Conservation (phyloP, 2,888 invertebrate species). For the Platypus cylindrus region DNA sequence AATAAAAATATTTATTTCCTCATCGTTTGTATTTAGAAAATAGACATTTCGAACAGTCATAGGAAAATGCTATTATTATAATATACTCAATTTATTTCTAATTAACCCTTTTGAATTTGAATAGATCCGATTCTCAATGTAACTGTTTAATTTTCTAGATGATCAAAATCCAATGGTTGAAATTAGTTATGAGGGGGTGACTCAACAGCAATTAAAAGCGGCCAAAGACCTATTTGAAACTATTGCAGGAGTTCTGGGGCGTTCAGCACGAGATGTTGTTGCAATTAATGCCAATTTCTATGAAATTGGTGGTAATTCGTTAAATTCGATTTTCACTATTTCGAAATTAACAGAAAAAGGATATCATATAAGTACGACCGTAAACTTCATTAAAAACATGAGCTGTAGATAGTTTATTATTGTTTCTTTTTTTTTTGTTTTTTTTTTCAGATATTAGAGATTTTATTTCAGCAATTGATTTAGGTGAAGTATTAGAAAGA, state of each 20-base stretch:
- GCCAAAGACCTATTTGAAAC: slow-evolving; percentile 63
- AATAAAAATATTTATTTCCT: too few species aligned
- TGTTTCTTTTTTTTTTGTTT: not conserved
- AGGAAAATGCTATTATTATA: too few species aligned
- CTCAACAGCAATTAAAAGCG: slow-evolving; percentile 42
- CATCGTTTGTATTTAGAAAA: too few species aligned
- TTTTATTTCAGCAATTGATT: slow-evolving; percentile 58
- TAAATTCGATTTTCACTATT: slow-evolving; percentile 75
- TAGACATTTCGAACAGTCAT: too few species aligned
- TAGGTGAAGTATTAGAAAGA: slow-evolving; percentile 55
- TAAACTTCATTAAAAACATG: too few species aligned
- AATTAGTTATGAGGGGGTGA: slow-evolving; percentile 53
- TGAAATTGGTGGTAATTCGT: slow-evolving; percentile 74
- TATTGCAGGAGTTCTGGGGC: slow-evolving; percentile 57
- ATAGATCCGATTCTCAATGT: too few species aligned
- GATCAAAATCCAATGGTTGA: slow-evolving; percentile 45
- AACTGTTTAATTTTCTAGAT: slow-evolving; percentile 35
- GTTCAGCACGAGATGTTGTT: slow-evolving; percentile 48
- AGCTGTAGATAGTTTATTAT: not conserved
- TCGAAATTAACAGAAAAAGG: slow-evolving; percentile 63
- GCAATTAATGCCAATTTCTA: slow-evolving; percentile 62
- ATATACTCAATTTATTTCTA: too few species aligned
- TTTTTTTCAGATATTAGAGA: slow-evolving; percentile 53
- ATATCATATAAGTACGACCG: slow-evolving; percentile 63
- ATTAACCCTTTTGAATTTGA: too few species aligned